Conservation (phyloP, 2,113 vertebrate species). For the Ia io region DNA sequence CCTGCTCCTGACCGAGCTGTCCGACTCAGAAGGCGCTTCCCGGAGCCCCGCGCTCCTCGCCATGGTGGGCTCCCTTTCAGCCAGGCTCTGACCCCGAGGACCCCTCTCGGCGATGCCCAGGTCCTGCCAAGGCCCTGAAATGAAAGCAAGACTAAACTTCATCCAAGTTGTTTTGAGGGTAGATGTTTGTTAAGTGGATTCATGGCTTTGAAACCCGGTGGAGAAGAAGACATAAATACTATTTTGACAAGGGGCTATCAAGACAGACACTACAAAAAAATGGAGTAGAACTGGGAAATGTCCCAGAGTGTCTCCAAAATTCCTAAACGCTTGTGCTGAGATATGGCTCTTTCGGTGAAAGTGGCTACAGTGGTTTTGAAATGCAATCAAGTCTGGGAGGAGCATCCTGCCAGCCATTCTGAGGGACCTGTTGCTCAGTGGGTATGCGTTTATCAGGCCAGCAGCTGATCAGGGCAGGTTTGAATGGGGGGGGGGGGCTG, state of each 20-base stretch:
- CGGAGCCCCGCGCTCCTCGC: accelerated
- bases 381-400: neutral
- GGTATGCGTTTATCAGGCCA: neutral
- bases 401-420: neutral
- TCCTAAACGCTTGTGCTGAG: neutral
- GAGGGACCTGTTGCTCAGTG: neutral
- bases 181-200: neutral
- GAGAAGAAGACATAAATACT: neutral
- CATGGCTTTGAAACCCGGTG: neutral
- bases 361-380: neutral
- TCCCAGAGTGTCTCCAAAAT: neutral
- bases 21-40: neutral
- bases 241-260: neutral
- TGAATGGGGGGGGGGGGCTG: neutral
- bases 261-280: neutral
- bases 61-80: accelerated
- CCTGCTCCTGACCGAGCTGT: neutral
- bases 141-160: neutral
- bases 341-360: neutral
- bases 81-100: neutral
- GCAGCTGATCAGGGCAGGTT: neutral
- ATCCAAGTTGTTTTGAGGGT: neutral
- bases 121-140: neutral
- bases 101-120: neutral
- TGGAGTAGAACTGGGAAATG: neutral